Evolutionary conservation across 2,113 vertebrate genomes (phyloP).

Genomic region (Xyrauchen texanus): DNA sequence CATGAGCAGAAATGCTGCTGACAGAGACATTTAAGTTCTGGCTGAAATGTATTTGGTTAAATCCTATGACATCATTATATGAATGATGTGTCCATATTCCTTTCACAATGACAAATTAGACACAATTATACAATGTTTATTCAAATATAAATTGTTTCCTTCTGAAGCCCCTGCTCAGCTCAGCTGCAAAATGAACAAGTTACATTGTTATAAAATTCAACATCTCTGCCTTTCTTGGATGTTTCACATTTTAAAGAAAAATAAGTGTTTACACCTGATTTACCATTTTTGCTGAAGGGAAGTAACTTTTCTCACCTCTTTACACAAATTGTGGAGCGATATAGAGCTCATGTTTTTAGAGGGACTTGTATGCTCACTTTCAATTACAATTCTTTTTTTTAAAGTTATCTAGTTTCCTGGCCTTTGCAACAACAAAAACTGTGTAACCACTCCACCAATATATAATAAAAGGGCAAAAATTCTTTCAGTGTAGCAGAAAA

Average conservation of each 20-base stretch:
- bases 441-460: too few species aligned
- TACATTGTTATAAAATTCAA: background rate
- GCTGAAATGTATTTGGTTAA: background rate
- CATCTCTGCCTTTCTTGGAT: background rate
- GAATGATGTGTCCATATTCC: background rate
- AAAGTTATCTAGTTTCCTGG: too few species aligned
- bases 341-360: too few species aligned
- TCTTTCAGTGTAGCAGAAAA: background rate
- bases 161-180: background rate
- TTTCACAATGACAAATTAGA: background rate
- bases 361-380: too few species aligned
- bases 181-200: background rate
- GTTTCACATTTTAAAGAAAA: background rate
- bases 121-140: background rate
- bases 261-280: too few species aligned
- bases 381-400: too few species aligned
- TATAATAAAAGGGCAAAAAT: too few species aligned
- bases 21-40: background rate
- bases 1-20: background rate
- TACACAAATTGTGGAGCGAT: too few species aligned
- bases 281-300: too few species aligned
- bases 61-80: background rate
- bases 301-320: too few species aligned
- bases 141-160: background rate
- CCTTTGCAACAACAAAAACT: too few species aligned